phyloP scores from a whole-genome alignment of 2,113 vertebrate genomes.

The Oenanthe melanoleuca region DNA sequence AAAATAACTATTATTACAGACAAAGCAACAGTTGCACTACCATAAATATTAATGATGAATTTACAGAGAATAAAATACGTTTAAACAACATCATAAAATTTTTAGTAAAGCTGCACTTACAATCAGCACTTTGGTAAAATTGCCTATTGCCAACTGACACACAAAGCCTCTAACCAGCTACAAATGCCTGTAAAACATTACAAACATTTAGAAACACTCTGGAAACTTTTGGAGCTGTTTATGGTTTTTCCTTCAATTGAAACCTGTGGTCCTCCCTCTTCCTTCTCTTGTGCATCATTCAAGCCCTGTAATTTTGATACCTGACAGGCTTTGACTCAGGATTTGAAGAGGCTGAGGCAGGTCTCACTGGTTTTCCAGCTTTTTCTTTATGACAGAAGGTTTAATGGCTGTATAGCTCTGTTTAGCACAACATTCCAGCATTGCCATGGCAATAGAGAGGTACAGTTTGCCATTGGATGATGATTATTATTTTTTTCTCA shows the following conservation, averaged over 20 bases:
- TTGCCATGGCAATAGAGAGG: conserved; percentile 60
- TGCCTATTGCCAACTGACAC: neutral
- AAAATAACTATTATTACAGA: neutral
- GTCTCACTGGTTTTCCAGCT: conserved; percentile 1
- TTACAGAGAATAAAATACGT: conserved; percentile 37
- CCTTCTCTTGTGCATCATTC: neutral
- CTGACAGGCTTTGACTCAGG: neutral
- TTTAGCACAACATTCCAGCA: conserved; percentile 44
- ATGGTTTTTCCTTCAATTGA: neutral
- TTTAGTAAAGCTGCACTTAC: neutral
- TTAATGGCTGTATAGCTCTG: neutral
- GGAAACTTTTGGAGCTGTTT: neutral
- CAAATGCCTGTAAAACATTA: neutral
- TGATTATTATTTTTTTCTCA: neutral
- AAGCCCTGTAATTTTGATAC: neutral
- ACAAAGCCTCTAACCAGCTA: neutral
- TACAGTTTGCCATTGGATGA: conserved; percentile 17
- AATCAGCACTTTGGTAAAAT: neutral
- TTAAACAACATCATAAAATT: conserved; percentile 34
- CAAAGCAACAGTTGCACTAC: conserved; percentile 15
- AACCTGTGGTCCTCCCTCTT: neutral
- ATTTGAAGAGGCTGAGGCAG: neutral
- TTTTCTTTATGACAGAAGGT: neutral
- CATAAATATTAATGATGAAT: conserved; percentile 61
- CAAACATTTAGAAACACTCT: neutral